Percentiles rank a stretch among this genome's conserved stretches.
These are phyloP conservation scores for Onthophagus taurus DNA, from an alignment of 1,140 invertebrate species.

Conservation along the genomic window DNA sequence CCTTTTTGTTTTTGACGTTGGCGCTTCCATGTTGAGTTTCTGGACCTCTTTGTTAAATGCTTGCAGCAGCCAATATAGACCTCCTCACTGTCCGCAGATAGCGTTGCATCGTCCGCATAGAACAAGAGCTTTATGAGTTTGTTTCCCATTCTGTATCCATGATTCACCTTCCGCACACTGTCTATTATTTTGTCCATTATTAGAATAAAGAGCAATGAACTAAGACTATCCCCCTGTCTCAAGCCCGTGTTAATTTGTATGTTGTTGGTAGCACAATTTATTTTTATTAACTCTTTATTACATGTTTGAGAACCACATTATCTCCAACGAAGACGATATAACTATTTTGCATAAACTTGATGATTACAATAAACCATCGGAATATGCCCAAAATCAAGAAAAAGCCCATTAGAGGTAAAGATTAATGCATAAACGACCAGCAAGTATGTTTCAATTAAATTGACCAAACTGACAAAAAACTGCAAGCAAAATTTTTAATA, in stretches of 20 bases:
- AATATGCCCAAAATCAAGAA: no score
- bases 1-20: neutral
- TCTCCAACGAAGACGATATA: no score
- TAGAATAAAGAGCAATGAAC: neutral
- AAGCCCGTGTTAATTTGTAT: neutral
- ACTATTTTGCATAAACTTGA: no score
- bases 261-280: neutral
- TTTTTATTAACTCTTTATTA: no score
- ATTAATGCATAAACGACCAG: no score
- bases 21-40: constrained; percentile 1
- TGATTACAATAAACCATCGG: no score
- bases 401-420: no score
- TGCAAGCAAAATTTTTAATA: no score
- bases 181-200: constrained; percentile 9
- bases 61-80: neutral
- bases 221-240: constrained; percentile 5
- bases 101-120: constrained; percentile 2
- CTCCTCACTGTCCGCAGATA: neutral
- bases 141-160: neutral
- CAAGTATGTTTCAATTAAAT: no score
- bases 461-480: no score
- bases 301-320: no score
- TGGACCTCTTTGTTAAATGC: constrained; percentile 4
- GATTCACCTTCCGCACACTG: neutral
- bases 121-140: constrained; percentile 4